Percentiles rank a stretch among this genome's conserved stretches.
These are phyloP conservation scores for Serinus canaria DNA, from an alignment of 2,113 vertebrate genomes.

Conservation along the genomic window DNA sequence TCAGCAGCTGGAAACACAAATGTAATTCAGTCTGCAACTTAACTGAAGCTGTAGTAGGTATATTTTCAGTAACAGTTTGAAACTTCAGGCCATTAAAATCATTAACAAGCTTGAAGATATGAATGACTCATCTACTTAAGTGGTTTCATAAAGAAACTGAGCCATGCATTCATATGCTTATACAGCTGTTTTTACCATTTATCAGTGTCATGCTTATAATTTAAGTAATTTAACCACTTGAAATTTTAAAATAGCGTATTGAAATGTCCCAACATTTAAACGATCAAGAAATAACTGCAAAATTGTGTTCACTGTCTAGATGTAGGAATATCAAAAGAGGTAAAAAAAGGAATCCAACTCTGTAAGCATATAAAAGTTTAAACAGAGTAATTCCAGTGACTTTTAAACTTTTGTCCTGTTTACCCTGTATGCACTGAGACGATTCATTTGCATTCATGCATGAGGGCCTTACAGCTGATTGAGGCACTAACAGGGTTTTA, in stretches of 20 bases:
- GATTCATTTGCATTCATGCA: not conserved
- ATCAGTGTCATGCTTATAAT: not conserved
- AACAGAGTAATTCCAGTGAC: not conserved
- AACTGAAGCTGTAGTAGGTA: not conserved
- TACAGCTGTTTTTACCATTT: constrained; percentile 12
- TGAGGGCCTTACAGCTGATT: accelerated
- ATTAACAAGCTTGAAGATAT: constrained; percentile 13
- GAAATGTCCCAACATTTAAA: not conserved
- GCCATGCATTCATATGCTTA: not conserved
- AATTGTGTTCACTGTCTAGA: not conserved
- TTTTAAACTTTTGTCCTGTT: not conserved
- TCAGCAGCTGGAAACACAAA: not conserved
- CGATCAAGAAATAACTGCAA: not conserved
- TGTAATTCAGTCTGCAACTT: not conserved
- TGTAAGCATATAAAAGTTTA: not conserved
- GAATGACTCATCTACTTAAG: constrained; percentile 24
- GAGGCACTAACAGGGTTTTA: not conserved
- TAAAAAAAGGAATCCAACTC: not conserved
- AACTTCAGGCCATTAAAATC: constrained; percentile 21
- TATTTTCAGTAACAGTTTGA: not conserved
- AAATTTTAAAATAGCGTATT: not conserved
- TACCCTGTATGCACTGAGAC: not conserved
- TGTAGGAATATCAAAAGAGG: not conserved
- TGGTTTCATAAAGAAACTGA: not conserved
- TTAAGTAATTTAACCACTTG: not conserved